Percentiles rank a stretch among this genome's conserved stretches.
Conservation (phyloP, 2,797 vertebrate genomes). For the Pangasius macronema region DNA sequence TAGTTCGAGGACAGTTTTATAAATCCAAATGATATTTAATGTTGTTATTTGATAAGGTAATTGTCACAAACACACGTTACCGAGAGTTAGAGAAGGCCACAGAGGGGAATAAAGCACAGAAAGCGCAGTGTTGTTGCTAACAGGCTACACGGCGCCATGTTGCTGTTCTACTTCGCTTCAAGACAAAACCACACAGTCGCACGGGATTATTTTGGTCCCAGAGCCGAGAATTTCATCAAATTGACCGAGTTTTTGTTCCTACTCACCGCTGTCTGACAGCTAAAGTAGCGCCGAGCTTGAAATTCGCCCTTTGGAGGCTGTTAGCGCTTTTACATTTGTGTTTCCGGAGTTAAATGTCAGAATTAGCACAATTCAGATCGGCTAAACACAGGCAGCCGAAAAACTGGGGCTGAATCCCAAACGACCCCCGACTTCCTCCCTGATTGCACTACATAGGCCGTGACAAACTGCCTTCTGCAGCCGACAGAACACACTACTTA, state of each 20-base stretch:
- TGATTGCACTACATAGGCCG: background rate
- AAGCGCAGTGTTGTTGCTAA: conserved; percentile 35
- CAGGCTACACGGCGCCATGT: conserved; percentile 59
- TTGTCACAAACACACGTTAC: background rate
- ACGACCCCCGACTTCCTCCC: background rate
- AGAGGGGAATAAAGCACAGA: background rate
- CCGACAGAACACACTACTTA: background rate
- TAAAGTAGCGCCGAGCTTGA: conserved; percentile 58
- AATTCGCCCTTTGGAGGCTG: conserved; percentile 61
- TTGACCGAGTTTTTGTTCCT: conserved; percentile 15
- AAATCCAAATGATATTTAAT: background rate
- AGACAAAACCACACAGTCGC: conserved; percentile 59
- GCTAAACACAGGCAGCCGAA: conserved; percentile 66
- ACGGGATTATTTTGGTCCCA: conserved; percentile 41
- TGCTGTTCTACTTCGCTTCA: conserved; percentile 56
- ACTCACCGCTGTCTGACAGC: conserved; percentile 63
- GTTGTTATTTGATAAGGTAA: too few species aligned
- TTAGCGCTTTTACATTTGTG: conserved; percentile 70
- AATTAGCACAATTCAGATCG: conserved; percentile 58
- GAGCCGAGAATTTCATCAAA: conserved; percentile 34
- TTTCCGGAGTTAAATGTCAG: conserved; percentile 63
- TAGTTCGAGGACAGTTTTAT: too few species aligned
- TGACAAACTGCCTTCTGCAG: background rate
- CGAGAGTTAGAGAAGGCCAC: background rate
- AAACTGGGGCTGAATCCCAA: conserved; percentile 27